Evolutionary conservation across 1,140 invertebrate genomes (phyloP), one percentile per base, ranked within the genome.

Genomic region (Asobara japonica): DNA sequence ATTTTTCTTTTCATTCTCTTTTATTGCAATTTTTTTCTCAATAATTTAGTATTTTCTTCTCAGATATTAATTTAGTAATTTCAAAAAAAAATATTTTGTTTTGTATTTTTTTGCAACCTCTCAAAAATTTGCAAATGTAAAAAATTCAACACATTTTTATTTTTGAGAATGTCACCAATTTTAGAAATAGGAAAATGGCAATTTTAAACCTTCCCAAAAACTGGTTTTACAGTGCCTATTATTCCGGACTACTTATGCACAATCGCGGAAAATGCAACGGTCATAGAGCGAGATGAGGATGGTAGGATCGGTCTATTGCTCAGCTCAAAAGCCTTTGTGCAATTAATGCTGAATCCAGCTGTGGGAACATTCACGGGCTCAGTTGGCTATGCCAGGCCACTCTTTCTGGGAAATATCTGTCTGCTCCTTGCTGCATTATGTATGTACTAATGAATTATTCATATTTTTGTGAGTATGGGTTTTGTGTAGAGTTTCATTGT

Each of bases 321-420:
- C 73, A 94, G 95, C 38, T 94, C 94, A 27, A 96, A 97, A 88
- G 94, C 96, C 29, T 86, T 97, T 36, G 91, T 97, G 7, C 96
- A 97, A 88, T 89, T 97, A 72, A 83, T 95, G 69, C 90, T 93
- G 76, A 97, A 96, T 86, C 95, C 95, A 2, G 89, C 94, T 38
- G 90, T 97, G 45, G 95, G 94, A 27, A 90, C 90, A 69, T 80
- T 94, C 18, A 94, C 93, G 0, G 87, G 89, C 29, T 87, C 86
- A 60, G 82, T 90, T 70, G 96, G 96, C 16, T 97, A 96, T 82
- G 91, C 91, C 29, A 89, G 94, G 56, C 95, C 96, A 0, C 90
- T 97, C 79, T 91, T 97, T 70, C 84, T 94, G 25, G 96, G 96
- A 33, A 94, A 94, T 80, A 87, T 94, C 65, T 93, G 93, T 76